Conservation (phyloP, 2,888 invertebrate species). For the Catocala fraxini region DNA sequence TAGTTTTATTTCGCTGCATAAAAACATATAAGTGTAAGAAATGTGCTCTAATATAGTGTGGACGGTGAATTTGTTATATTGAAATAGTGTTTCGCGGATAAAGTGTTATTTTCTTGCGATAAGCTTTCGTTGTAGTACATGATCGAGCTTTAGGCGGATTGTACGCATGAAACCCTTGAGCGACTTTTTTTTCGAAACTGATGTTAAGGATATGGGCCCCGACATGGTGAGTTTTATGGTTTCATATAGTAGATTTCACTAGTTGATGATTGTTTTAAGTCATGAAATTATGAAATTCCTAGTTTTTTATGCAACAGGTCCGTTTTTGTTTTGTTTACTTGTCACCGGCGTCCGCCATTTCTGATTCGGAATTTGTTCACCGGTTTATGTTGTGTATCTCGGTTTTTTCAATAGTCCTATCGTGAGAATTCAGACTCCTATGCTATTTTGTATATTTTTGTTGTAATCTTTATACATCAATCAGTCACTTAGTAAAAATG, state of each 20-base stretch:
- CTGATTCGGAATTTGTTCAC: conserved; percentile 82
- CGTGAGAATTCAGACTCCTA: conserved; percentile 8
- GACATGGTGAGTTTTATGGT: conserved; percentile 90
- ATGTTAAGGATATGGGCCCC: conserved; percentile 94
- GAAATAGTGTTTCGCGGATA: conserved; percentile 63
- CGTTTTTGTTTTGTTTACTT: conserved; percentile 88
- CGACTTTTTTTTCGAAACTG: conserved; percentile 90
- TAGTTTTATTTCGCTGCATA: conserved; percentile 65
- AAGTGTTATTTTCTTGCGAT: conserved; percentile 63
- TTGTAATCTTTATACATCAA: conserved; percentile 10
- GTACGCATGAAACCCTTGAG: conserved; percentile 90
- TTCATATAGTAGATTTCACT: conserved; percentile 56
- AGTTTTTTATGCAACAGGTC: conserved; percentile 87
- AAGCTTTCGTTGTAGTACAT: conserved; percentile 77
- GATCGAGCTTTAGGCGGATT: conserved; percentile 80
- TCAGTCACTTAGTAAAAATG: conserved; percentile 24
- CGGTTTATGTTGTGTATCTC: conserved; percentile 56
- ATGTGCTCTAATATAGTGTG: conserved; percentile 64
- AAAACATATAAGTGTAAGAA: conserved; percentile 69
- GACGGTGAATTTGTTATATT: conserved; percentile 58
- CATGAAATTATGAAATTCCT: conserved; percentile 71
- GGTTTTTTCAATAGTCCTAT: conserved; percentile 16
- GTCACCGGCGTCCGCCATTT: conserved; percentile 89
- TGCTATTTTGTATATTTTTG: conserved; percentile 15
- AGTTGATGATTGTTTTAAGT: conserved; percentile 73